Evolutionary conservation across 2,797 vertebrate genomes (phyloP).

Genomic region (Ataeniobius toweri): DNA sequence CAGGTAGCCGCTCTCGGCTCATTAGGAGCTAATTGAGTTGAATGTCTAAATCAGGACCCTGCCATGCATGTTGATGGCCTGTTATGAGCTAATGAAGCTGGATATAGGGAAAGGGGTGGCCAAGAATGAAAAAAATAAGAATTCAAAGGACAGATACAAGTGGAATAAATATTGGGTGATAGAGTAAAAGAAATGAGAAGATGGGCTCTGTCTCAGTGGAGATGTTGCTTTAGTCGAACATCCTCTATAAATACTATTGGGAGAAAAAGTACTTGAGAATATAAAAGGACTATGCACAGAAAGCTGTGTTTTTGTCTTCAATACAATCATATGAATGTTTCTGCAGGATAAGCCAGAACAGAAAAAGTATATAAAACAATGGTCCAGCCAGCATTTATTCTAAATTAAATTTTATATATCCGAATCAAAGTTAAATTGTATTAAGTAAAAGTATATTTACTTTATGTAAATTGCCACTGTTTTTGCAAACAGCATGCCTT

Average conservation of each 20-base stretch:
- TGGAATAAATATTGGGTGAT: conserved; percentile 60
- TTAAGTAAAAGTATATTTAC: background rate
- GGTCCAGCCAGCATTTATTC: background rate
- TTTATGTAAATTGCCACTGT: background rate
- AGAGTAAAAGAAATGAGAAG: conserved; percentile 43
- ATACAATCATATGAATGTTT: background rate
- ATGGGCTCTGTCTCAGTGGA: conserved; percentile 29
- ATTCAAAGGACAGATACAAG: conserved; percentile 66
- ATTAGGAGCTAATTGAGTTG: conserved; percentile 84
- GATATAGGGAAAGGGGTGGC: conserved; percentile 66
- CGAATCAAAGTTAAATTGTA: background rate
- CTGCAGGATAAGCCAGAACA: background rate
- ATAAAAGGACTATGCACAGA: background rate
- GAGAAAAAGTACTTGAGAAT: background rate
- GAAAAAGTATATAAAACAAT: too few relatives aligned
- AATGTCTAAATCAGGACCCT: conserved; percentile 86
- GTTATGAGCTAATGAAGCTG: conserved; percentile 88
- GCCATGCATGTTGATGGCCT: conserved; percentile 88
- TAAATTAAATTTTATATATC: background rate
- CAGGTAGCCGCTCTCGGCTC: conserved; percentile 69
- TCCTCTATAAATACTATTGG: background rate
- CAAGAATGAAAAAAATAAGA: conserved; percentile 25
- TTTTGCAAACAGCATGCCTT: background rate
- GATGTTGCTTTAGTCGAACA: conserved; percentile 18
- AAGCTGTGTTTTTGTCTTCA: background rate